These are phyloP conservation scores for Picus viridis DNA, from an alignment of 2,797 vertebrate genomes.

Conservation along the genomic window DNA sequence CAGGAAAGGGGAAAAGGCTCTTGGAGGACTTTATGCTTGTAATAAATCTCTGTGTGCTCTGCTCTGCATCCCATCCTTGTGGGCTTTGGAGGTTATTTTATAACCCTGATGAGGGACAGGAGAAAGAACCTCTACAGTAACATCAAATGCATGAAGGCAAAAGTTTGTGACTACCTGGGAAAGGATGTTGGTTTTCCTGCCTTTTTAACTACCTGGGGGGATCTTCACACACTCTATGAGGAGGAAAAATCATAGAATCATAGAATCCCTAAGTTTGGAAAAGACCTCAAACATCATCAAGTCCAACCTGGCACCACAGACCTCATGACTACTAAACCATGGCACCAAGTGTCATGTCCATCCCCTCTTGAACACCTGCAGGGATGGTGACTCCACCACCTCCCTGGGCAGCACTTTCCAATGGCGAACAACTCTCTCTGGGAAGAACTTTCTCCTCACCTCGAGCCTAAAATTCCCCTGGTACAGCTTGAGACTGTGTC, in stretches of 20 bases:
- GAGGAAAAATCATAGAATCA: neutral
- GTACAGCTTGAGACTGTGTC: too few species aligned
- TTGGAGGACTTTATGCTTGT: neutral
- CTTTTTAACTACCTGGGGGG: neutral
- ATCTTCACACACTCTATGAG: neutral
- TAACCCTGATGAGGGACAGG: fast-evolving
- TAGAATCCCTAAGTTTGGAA: too few species aligned
- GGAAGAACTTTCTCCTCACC: too few species aligned
- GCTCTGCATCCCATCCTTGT: neutral
- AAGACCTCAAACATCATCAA: too few species aligned
- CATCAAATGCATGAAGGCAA: neutral
- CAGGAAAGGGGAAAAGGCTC: neutral
- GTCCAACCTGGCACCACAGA: too few species aligned
- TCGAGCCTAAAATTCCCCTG: too few species aligned
- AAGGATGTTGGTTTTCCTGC: neutral
- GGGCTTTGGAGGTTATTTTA: neutral
- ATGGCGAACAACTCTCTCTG: too few species aligned
- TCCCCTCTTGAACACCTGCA: too few species aligned
- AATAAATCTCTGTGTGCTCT: neutral
- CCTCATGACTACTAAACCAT: too few species aligned
- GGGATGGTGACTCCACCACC: too few species aligned
- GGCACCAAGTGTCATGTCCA: too few species aligned
- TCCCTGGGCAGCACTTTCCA: too few species aligned
- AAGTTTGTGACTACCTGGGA: fast-evolving
- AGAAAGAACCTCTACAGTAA: neutral